Base-by-base conservation (phyloP, 2,888 invertebrate species). In the Melanophora roralis region DNA sequence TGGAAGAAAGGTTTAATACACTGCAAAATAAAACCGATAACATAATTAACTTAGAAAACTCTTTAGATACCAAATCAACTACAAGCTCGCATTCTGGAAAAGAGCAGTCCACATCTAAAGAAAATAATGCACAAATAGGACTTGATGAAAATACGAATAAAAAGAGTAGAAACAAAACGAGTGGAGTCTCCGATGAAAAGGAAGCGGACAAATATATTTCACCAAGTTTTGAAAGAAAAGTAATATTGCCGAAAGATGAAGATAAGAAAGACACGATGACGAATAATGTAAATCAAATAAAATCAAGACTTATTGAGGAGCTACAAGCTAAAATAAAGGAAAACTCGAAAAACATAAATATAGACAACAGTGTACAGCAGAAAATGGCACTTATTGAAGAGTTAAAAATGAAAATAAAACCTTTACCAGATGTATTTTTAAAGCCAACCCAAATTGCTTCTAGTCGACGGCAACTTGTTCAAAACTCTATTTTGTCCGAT, bases 401-500 rank as follows among this genome's bases (percentile, higher is more conserved):
- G 69, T 83, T 87, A n/a, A 85, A 87, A 57, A 83, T 81, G 5
- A 88, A 87, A 83, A 85, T 86, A 55, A 83, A 83, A 82, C 78
- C 0, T 79, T 81, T 38, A 82, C 84, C 2, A 84, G 86, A 84
- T 62, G 85, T 83, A 45, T 84, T 85, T 57, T 78, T 88, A 2
- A 87, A 83, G 59, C 88, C 88, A 7, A 88, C 88, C 64, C 83
- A 85, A 51, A 85, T 88, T 3, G 86, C 88, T 81, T 86, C 87
- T 0, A 83, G 84, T 36, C 83, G 85, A 4, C 85, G 74, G 27
- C 11, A 72, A 38, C 36, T 76, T 36, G 49, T 73, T 27, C 85
- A 84, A 73, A 82, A 83, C 72, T 82, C 83, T 73, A 82, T 75
- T 83, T 32, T 74, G 43, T 40, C 64, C 45, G 68, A 72, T 62